phyloP scores from a whole-genome alignment of 2,888 invertebrate genomes.

The Epirrhoe tristata region DNA sequence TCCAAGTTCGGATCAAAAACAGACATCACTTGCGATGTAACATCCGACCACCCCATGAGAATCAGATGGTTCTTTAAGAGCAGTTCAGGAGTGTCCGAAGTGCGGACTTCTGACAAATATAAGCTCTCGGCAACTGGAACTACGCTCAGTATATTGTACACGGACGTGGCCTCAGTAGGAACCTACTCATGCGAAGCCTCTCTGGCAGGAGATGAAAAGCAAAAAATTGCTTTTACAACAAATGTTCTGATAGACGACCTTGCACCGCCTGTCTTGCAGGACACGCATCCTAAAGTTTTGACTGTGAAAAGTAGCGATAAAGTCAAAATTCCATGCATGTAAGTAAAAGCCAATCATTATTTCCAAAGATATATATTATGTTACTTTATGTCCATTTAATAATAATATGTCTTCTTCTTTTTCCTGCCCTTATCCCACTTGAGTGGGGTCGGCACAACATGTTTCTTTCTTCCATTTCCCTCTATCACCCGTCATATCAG shows the following conservation, averaged over 20 bases:
- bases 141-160: slow-evolving; percentile 31
- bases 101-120: slow-evolving; percentile 25
- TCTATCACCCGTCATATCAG: too few species aligned
- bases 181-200: slow-evolving; percentile 39
- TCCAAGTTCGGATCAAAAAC: slow-evolving; percentile 26
- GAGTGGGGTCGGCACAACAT: too few species aligned
- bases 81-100: neutral
- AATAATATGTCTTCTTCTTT: too few species aligned
- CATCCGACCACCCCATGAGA: slow-evolving; percentile 27
- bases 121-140: slow-evolving; percentile 28
- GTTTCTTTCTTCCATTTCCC: too few species aligned
- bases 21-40: slow-evolving; percentile 33
- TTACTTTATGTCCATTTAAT: too few species aligned
- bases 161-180: slow-evolving; percentile 30
- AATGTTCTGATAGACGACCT: slow-evolving; percentile 28
- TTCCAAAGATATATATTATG: too few species aligned
- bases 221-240: slow-evolving; percentile 19
- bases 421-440: too few species aligned
- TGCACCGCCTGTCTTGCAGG: slow-evolving; percentile 17
- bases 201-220: slow-evolving; percentile 9
- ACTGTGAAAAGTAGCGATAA: slow-evolving; percentile 5
- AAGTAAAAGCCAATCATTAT: slow-evolving; percentile 4
- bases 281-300: neutral
- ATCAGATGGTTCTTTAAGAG: slow-evolving; percentile 35
- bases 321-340: slow-evolving; percentile 21